phyloP scores from a whole-genome alignment of 2,113 vertebrate species.

The Protobothrops mucrosquamatus region DNA sequence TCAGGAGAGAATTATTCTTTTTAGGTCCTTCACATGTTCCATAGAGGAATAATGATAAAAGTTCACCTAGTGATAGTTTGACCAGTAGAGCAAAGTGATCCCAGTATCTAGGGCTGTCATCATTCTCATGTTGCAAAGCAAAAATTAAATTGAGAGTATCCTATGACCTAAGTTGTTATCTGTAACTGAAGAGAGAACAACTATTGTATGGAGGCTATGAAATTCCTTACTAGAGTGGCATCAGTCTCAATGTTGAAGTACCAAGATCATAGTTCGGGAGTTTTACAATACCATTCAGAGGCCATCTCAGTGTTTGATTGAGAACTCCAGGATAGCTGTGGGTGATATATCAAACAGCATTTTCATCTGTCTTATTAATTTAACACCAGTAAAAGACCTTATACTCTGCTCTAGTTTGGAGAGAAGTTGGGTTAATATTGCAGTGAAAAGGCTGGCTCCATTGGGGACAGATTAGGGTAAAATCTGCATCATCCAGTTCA shows the following conservation, averaged over 20 bases:
- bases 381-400: background rate
- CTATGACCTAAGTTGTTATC: background rate
- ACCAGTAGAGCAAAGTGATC: background rate
- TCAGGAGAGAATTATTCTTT: background rate
- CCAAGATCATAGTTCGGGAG: background rate
- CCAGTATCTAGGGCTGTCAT: background rate
- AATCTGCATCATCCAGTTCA: background rate
- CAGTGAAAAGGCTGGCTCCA: background rate
- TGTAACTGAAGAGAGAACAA: background rate
- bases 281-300: background rate
- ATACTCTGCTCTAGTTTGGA: background rate
- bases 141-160: background rate
- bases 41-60: background rate
- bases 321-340: background rate
- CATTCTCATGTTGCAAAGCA: background rate
- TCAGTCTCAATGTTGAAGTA: background rate
- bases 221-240: background rate
- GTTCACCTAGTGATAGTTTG: background rate
- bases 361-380: background rate
- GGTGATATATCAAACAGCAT: background rate
- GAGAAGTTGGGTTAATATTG: background rate
- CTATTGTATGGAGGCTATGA: background rate
- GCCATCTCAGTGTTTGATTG: background rate
- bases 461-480: background rate
- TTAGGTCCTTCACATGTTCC: background rate